Evolutionary conservation across 2,888 invertebrate species (phyloP).

Genomic region (Eupsilia transversa): DNA sequence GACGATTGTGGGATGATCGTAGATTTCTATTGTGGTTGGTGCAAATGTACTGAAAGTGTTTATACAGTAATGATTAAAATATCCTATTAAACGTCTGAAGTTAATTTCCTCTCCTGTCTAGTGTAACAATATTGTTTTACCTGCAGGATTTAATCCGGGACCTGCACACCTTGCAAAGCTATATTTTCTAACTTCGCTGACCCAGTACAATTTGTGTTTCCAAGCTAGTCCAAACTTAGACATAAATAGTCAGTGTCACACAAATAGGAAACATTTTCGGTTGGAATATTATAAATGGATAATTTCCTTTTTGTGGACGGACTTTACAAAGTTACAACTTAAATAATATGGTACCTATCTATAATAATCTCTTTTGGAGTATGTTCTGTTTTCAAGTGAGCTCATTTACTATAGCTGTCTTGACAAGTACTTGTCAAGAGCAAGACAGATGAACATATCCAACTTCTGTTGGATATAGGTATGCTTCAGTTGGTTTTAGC

Average conservation of each 20-base stretch:
- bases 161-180: conserved; percentile 30
- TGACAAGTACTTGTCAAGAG: not conserved
- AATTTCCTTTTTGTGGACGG: conserved; percentile 44
- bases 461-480: not conserved
- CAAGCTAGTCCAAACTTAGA: conserved; percentile 37
- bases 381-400: not conserved
- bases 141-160: conserved; percentile 41
- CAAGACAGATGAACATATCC: not conserved
- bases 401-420: not conserved
- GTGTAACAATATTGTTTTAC: conserved; percentile 39
- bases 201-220: conserved; percentile 38
- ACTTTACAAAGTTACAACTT: conserved; percentile 22
- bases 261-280: conserved; percentile 21
- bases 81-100: conserved; percentile 26
- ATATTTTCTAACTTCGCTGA: conserved; percentile 50
- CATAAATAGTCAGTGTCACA: conserved; percentile 46
- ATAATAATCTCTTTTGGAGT: conserved; percentile 14
- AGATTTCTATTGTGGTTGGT: no score
- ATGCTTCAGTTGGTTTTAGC: not conserved
- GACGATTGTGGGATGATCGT: no score
- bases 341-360: conserved; percentile 2
- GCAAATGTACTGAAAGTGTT: no score
- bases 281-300: conserved; percentile 43
- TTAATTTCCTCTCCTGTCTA: conserved; percentile 30
- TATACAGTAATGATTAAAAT: no score